Evolutionary conservation across 2,888 invertebrate species (phyloP).

Genomic region (Pyrrhosoma nymphula): DNA sequence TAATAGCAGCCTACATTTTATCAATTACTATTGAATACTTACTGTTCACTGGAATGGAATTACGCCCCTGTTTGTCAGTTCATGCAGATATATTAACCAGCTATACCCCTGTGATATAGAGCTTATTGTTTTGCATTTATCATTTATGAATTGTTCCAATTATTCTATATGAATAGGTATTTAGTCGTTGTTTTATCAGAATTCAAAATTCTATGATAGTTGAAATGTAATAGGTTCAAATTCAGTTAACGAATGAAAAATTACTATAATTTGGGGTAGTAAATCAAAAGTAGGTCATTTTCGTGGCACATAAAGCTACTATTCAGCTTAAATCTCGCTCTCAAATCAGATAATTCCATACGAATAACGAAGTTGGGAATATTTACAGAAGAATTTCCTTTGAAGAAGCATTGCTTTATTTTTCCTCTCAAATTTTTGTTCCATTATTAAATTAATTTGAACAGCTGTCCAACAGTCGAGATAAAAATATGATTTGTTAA

Average conservation of each 20-base stretch:
- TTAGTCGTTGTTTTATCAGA: no score
- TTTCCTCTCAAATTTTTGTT: background rate
- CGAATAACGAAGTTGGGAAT: background rate
- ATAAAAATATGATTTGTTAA: background rate
- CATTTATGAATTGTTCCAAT: no score
- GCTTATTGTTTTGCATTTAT: no score
- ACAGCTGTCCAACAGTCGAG: background rate
- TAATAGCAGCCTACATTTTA: no score
- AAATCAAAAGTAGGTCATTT: background rate
- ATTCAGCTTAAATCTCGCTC: background rate
- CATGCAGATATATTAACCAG: no score
- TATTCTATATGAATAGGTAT: no score
- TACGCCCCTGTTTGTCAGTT: no score
- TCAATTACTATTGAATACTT: no score
- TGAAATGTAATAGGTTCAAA: background rate
- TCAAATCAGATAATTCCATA: background rate
- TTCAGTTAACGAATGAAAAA: background rate
- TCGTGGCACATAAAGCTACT: background rate
- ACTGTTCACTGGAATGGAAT: no score
- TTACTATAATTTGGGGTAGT: background rate
- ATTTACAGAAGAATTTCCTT: background rate
- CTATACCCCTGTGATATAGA: no score
- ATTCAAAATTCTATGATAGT: no score
- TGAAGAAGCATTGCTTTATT: background rate
- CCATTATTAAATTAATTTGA: background rate